These are phyloP conservation scores for Etheostoma cragini DNA, from an alignment of 2,113 vertebrate genomes.

Conservation along the genomic window DNA sequence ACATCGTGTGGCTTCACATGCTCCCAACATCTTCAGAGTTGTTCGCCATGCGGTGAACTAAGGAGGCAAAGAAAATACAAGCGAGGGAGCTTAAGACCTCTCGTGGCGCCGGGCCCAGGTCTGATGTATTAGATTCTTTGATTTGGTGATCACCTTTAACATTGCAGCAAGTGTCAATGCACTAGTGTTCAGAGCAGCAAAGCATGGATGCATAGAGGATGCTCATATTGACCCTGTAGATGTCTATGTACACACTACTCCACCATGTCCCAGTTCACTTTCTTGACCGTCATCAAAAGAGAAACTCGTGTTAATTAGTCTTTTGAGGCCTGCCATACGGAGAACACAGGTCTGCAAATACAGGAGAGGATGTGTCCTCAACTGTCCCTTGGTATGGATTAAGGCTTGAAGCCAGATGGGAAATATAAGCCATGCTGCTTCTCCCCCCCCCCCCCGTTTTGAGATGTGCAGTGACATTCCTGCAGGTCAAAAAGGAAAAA, in stretches of 20 bases:
- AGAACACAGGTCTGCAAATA: conserved; percentile 62
- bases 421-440: conserved; percentile 40
- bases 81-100: no score
- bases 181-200: conserved; percentile 9
- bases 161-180: conserved; percentile 5
- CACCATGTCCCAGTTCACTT: conserved; percentile 39
- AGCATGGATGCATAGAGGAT: conserved; percentile 33
- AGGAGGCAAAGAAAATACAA: no score
- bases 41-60: no score
- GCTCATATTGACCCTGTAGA: conserved; percentile 60
- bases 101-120: no score
- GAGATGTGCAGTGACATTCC: conserved; percentile 50
- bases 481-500: conserved; percentile 39
- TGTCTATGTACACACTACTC: conserved; percentile 50
- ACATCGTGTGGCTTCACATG: no score
- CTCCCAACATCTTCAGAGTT: no score
- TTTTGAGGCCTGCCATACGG: conserved; percentile 49
- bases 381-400: conserved; percentile 54
- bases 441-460: background rate
- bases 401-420: conserved; percentile 52
- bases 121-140: background rate
- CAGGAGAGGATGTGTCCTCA: conserved; percentile 56
- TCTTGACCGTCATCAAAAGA: conserved; percentile 69
- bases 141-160: conserved; percentile 35
- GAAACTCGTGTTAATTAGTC: conserved; percentile 75